Base-by-base conservation (phyloP, 2,797 vertebrate genomes). In the Lepus oiostolus region DNA sequence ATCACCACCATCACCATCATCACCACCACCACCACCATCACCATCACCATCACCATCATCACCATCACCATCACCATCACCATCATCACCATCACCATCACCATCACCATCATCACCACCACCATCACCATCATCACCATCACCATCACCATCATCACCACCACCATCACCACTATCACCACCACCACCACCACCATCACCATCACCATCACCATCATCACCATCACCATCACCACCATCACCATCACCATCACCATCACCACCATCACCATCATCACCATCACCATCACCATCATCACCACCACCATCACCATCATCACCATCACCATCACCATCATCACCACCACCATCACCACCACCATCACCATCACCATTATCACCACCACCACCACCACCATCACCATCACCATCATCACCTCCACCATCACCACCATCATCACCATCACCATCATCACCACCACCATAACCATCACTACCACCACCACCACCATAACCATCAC, bases 401-500 rank as follows among this genome's bases (percentile, higher is more conserved):
- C 0, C 68, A 85, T 0, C 26, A 60, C 0, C 62, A 83, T 0
- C 50, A 58, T 0, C 50, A 71, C 0, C 12, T 26, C 0, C 5
- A 21, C 0, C 50, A 58, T 0, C 81, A 68, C 0, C 24, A 42
- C 0, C 22, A 28, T 0, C 50, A 58, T 0, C 50, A 71, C 0
- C 12, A 35, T 0, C 5, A 21, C 0, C 50, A 58, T 0, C 81
- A 68, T 0, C 24, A 42, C 0, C 22, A 28, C 0, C 65, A 85
- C 0, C 30, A 14, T 0, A 10, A 35, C 0, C 32, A 38, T 0
- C 32, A 85, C 0, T 14, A 7, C 0, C 54, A 8, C 0, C 14
- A 52, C 0, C 71, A 76, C 0, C 5, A 12, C 0, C 30, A 32
- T 0, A 60, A 65, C 0, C 16, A 67, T 0, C 62, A 30, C 0